phyloP scores from a whole-genome alignment of 2,113 vertebrate genomes.

The Puntigrus tetrazona region DNA sequence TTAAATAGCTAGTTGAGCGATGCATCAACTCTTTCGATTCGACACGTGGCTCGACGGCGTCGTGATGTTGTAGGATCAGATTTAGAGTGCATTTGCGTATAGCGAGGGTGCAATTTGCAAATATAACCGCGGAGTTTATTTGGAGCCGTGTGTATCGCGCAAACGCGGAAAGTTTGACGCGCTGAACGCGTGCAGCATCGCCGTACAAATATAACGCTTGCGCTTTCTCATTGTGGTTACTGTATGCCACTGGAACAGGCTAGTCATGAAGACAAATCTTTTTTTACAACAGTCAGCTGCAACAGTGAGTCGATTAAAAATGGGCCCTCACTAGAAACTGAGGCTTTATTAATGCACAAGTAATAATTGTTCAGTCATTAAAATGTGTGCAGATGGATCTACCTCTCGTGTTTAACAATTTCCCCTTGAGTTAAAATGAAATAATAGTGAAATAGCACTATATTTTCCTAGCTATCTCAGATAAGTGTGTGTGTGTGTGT shows the following conservation, averaged over 20 bases:
- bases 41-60: slow-evolving; percentile 40
- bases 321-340: background rate
- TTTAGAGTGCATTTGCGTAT: slow-evolving; percentile 78
- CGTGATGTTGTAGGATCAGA: slow-evolving; percentile 67
- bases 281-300: background rate
- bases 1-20: background rate
- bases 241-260: background rate
- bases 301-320: background rate
- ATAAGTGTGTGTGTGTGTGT: background rate
- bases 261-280: background rate
- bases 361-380: background rate
- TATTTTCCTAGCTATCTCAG: background rate
- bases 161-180: slow-evolving; percentile 42
- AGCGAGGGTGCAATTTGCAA: slow-evolving; percentile 78
- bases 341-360: background rate
- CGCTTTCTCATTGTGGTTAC: background rate
- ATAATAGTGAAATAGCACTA: background rate
- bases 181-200: background rate
- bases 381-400: background rate
- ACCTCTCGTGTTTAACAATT: background rate
- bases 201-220: background rate
- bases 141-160: slow-evolving; percentile 51
- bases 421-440: background rate
- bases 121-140: slow-evolving; percentile 61
- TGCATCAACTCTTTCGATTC: slow-evolving; percentile 23